phyloP scores from a whole-genome alignment of 2,888 invertebrate genomes.

The Chirona hameri region DNA sequence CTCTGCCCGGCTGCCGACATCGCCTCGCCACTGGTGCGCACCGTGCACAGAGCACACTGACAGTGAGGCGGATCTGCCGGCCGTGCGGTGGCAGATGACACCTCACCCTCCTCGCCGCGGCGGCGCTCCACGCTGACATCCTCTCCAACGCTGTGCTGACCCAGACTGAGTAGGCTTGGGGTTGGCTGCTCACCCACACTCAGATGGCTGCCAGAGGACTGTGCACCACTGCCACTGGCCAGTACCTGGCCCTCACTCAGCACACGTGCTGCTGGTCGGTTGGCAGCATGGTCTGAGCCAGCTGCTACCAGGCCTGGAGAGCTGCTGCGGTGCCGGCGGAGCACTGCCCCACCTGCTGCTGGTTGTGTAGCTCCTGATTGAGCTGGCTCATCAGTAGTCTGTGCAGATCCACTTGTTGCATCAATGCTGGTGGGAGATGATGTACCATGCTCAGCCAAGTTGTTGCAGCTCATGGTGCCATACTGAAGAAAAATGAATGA shows the following conservation, averaged over 20 bases:
- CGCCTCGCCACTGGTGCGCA: neutral
- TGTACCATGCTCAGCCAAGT: too few species aligned
- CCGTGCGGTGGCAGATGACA: neutral
- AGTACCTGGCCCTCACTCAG: neutral
- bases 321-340: too few species aligned
- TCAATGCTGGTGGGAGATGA: too few species aligned
- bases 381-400: too few species aligned
- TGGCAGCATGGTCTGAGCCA: neutral
- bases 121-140: neutral
- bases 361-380: too few species aligned
- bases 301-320: neutral
- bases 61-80: neutral
- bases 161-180: neutral
- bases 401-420: too few species aligned
- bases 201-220: neutral
- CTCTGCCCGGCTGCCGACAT: neutral
- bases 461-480: too few species aligned
- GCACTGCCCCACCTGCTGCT: too few species aligned
- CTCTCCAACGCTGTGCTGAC: conserved; percentile 5
- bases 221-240: neutral
- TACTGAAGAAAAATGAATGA: too few species aligned
- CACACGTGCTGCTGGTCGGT: neutral
- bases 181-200: neutral
- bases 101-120: conserved; percentile 2
- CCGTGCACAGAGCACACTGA: neutral